Conservation (phyloP, 2,113 vertebrate species). For the Bothrops jararaca region DNA sequence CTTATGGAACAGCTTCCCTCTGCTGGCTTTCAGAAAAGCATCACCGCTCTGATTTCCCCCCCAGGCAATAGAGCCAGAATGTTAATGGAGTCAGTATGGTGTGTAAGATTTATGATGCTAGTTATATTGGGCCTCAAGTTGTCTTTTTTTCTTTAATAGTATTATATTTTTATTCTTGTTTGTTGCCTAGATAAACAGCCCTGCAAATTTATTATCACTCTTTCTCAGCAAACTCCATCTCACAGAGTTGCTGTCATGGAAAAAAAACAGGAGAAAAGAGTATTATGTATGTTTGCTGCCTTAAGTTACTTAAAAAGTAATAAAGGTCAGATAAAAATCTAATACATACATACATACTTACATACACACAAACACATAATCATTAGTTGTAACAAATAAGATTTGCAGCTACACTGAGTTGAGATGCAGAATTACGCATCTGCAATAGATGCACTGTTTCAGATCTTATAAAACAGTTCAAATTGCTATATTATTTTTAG, state of each 20-base stretch:
- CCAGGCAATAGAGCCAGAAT: neutral
- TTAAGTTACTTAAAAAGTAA: neutral
- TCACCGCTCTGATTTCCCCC: neutral
- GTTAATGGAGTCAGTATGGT: neutral
- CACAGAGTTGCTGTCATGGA: neutral
- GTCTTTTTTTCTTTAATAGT: neutral
- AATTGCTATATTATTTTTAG: neutral
- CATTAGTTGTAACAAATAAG: neutral
- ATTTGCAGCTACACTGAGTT: neutral
- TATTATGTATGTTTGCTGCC: neutral
- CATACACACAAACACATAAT: neutral
- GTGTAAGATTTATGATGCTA: neutral
- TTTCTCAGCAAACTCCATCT: neutral
- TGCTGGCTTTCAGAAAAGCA: neutral
- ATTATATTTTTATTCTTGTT: neutral
- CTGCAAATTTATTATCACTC: neutral
- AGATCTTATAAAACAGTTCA: neutral
- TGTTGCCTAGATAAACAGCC: neutral
- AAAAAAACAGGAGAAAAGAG: neutral
- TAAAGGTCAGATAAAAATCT: neutral
- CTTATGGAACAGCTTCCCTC: neutral
- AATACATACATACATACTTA: neutral
- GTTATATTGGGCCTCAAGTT: neutral
- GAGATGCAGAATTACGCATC: neutral
- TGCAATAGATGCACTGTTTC: neutral